phyloP scores from a whole-genome alignment of 2,797 vertebrate species.

The Adelosebastes latens region DNA sequence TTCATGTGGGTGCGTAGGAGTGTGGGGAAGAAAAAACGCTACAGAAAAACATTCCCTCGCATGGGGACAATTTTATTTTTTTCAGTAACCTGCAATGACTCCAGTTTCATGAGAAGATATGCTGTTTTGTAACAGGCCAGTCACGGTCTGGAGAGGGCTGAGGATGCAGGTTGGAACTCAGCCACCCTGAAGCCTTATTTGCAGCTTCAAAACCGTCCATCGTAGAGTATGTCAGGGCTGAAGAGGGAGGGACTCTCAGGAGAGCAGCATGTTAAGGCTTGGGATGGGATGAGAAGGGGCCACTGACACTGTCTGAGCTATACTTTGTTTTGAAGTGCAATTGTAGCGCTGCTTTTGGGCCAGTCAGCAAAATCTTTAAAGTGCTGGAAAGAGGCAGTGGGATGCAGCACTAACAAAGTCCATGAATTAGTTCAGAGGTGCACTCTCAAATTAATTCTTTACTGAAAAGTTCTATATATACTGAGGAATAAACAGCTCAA shows the following conservation, averaged over 20 bases:
- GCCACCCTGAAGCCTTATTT: constrained; percentile 1
- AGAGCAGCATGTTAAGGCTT: constrained; percentile 21
- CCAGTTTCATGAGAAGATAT: neutral
- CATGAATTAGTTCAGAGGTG: neutral
- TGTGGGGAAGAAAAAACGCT: neutral
- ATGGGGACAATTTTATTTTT: neutral
- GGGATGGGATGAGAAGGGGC: constrained; percentile 2
- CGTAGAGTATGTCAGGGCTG: constrained; percentile 22
- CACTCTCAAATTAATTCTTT: neutral
- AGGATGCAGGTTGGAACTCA: constrained; percentile 20
- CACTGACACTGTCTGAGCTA: constrained; percentile 18
- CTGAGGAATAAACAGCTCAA: neutral
- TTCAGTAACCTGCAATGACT: neutral
- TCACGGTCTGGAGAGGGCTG: neutral
- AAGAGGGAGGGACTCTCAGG: constrained; percentile 16
- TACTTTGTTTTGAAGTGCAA: constrained; percentile 23
- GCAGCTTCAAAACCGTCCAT: constrained; percentile 33
- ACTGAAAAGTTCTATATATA: neutral
- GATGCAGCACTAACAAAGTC: neutral
- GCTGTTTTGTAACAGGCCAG: constrained; percentile 3
- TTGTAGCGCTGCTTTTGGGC: neutral
- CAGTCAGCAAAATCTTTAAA: constrained; percentile 16
- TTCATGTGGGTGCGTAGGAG: neutral
- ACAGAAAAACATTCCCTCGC: neutral
- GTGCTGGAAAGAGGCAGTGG: neutral